Base-by-base conservation (phyloP, 2,888 invertebrate species). In the Macrophya annulata region DNA sequence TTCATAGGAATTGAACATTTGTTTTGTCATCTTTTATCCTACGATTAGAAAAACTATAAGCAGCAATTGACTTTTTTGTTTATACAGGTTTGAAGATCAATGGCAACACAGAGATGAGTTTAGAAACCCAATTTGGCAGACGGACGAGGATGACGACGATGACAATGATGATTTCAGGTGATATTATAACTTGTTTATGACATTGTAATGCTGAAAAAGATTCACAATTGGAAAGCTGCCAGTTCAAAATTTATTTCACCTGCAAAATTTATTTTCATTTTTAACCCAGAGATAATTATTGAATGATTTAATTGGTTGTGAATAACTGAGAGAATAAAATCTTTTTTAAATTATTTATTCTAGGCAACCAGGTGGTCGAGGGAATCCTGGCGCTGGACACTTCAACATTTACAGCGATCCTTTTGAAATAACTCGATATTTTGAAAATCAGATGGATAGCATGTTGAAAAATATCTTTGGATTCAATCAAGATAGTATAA, bases 361-460 rank as follows among this genome's bases (percentile, higher is more conserved):
- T 37, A 83, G 83, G 68, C 83, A 83, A 10, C 68, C 68, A 31
- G 31, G 31, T 48, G 68, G 71, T 4, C 59, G 40, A n/a, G 40
- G 43, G 5, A 81, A 62, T 40, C 51, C 51, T 81, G 62, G 43
- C 43, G 8, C 81, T 21, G 83, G 83, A 51, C 90, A 90, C 12
- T 95, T 96, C 88, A 94, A 94, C 88, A 92, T 96, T n/a, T 95
- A 95, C 86, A 94, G 94, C 37, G 95, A 95, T 92, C 95, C 96
- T 0, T 88, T 95, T 87, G 95, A 96, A 92, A 94, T 96, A 92
- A 95, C 95, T 86, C 94, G 94, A 86, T 95, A 95, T 88, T 96
- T 96, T 89, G 96, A 96, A 89, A 93, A 94, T 10, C 95, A 96
- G 91, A 94, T 96, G 93, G 94, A 95, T 86, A 94, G 94, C 83